Base-by-base conservation (phyloP, 1,140 invertebrate genomes). In the Eupristina koningsbergeri region DNA sequence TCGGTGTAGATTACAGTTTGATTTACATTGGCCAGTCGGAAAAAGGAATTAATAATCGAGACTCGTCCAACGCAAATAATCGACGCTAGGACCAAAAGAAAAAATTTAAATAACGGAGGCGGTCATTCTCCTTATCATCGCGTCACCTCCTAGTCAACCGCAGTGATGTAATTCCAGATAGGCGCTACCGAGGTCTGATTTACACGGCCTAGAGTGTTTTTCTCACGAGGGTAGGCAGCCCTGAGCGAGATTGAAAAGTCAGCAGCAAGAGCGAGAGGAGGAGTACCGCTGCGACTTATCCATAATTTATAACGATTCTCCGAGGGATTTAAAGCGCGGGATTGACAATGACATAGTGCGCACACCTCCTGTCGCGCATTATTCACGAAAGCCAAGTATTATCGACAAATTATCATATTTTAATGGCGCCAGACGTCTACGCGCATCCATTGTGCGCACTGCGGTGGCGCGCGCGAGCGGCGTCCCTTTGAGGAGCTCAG, bases 361-460 rank as follows among this genome's bases (percentile, higher is more conserved):
- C 67, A 73, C 80, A 80, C 77, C 61, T 67, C 53, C 41, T 64
- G 17, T 39, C 26, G 47, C 67, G 67, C 64, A 80, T 78, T 80
- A 80, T 80, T 69, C 63, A 69, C 47, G n/a, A 67, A 45, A 29
- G 47, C 45, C 67, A 45, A 17, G 67, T 41, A 81, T 73, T 81
- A 81, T 81, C 80, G 80, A 39, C 53, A 34, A 81, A 81, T 81
- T 74, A 63, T 81, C 69, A 75, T 81, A 74, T 74, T 81, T 58
- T 74, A 75, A 81, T 81, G 80, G 80, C 80, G 80, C 80, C 53
- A 47, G 50, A 53, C 61, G 77, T 80, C 36, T 45, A 13, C 39
- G 36, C 45, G 29, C 29, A 34, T 3, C 29, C 29, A 26, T 58
- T 58, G 53, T 58, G 63, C 63, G 63, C 63, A 31, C 45, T 26